phyloP scores from a whole-genome alignment of 2,797 vertebrate genomes.

The Lacerta viridis region DNA sequence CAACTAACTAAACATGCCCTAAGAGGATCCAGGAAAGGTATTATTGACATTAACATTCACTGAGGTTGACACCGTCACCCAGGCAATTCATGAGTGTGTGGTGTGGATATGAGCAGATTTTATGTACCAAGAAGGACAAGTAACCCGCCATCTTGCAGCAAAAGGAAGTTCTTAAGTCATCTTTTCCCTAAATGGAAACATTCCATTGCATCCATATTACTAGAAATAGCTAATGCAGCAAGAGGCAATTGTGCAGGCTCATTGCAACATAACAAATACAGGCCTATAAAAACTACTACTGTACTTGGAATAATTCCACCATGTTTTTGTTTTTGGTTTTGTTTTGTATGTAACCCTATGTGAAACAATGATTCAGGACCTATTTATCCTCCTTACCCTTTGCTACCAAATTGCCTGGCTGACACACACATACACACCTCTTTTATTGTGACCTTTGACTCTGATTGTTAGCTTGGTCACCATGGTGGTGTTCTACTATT shows the following conservation, averaged over 20 bases:
- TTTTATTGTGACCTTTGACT: constrained; percentile 73
- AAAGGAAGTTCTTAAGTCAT: neutral
- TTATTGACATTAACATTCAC: neutral
- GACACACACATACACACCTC: constrained; percentile 52
- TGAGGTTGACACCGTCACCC: fast-evolving
- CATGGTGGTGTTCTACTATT: constrained; percentile 76
- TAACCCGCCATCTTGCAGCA: neutral
- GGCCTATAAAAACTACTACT: neutral
- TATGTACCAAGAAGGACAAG: neutral
- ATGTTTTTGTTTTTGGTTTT: constrained; percentile 41
- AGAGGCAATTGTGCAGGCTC: constrained; percentile 2
- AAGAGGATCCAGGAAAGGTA: neutral
- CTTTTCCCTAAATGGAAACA: neutral
- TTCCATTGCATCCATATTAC: neutral
- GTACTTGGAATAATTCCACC: neutral
- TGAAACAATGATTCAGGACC: constrained; percentile 71
- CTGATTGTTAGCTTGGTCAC: constrained; percentile 66
- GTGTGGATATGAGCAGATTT: fast-evolving
- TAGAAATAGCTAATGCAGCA: neutral
- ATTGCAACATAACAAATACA: neutral
- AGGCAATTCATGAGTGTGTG: neutral
- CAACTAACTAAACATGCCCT: neutral
- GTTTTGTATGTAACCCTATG: constrained; percentile 78
- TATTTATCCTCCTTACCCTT: constrained; percentile 83
- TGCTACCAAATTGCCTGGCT: constrained; percentile 65